Base-by-base conservation (phyloP, 2,797 vertebrate species). In the Sebastes baramenuke region DNA sequence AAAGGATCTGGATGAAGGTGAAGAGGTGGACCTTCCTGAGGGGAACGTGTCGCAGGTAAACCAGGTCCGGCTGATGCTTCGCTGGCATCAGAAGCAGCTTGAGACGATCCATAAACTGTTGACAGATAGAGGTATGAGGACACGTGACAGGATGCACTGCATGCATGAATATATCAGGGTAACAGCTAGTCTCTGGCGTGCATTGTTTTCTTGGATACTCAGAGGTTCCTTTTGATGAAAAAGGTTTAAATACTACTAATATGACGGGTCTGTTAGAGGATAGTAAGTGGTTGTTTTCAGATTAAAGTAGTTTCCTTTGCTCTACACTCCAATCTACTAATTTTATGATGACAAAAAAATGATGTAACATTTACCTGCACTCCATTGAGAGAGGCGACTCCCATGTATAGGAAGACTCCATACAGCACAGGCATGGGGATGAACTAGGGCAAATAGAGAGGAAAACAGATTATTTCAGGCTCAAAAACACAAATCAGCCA, bases 351-450 rank as follows among this genome's bases (percentile, higher is more conserved):
- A 54, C 3, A 22, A 6, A 9, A 25, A 25, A 4, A n/a, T 32
- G 25, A 11, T 6, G 27, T 10, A 20, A 29, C 34, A 85, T 94
- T 93, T 88, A 99, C 98, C 97, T 99, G 98, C 30, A 99, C 98
- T 1, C 98, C 97, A 0, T 98, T 99, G 46, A 99, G 97, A 4
- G 98, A 99, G 0, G 98, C 98, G 0, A 99, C 98, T 0, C 98
- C 98, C 98, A 99, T 99, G 87, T 99, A 99, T 2, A 99, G 96
- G 95, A 99, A 99, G 79, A 99, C 98, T 4, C 98, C 98, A 1
- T 99, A 99, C 72, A 99, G 95, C 61, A 99, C 98, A 2, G 98
- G 98, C 98, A 99, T 99, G 20, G 98, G 98, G 75, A 99, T 99
- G 88, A 98, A 99, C 98, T 99, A 73, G 0, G 27, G 3, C 14